Conservation (phyloP, 2,888 invertebrate species). For the Griposia aprilina region DNA sequence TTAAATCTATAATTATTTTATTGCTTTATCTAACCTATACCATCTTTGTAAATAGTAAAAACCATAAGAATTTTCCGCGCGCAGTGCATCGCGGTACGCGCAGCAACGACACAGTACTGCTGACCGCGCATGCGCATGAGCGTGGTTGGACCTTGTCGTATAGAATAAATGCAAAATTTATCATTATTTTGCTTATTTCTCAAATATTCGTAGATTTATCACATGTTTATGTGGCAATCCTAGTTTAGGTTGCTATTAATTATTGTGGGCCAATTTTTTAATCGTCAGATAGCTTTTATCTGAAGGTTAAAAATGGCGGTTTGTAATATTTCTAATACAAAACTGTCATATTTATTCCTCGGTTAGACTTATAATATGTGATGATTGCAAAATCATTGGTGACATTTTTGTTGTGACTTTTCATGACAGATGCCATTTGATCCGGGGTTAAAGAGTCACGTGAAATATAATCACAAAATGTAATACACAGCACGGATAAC, state of each 20-base stretch:
- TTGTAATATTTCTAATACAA: background rate
- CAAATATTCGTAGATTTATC: conserved; percentile 57
- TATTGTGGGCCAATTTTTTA: background rate
- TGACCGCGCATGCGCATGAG: background rate
- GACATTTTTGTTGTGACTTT: conserved; percentile 9
- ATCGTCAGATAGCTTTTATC: background rate
- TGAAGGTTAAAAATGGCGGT: background rate
- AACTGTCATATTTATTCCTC: background rate
- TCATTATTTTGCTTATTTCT: conserved; percentile 62
- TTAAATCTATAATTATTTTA: conserved; percentile 61
- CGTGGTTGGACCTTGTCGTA: conserved; percentile 47
- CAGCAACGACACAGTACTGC: background rate
- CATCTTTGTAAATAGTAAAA: conserved; percentile 62
- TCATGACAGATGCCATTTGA: too few relatives aligned
- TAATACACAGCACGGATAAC: conserved; percentile 10
- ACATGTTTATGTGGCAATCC: conserved; percentile 51
- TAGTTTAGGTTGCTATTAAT: conserved; percentile 25
- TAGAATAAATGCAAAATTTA: conserved; percentile 63
- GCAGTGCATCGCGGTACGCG: conserved; percentile 4
- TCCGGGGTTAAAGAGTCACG: conserved; percentile 8
- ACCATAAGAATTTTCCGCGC: conserved; percentile 51
- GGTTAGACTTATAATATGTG: background rate
- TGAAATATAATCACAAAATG: conserved; percentile 19
- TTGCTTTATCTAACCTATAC: conserved; percentile 60
- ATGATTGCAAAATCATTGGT: background rate